A percentile compares a stretch with the other conserved stretches of the same genome.
These are phyloP conservation scores for Lymantria monacha DNA, from an alignment of 2,888 invertebrate genomes.

Conservation along the genomic window DNA sequence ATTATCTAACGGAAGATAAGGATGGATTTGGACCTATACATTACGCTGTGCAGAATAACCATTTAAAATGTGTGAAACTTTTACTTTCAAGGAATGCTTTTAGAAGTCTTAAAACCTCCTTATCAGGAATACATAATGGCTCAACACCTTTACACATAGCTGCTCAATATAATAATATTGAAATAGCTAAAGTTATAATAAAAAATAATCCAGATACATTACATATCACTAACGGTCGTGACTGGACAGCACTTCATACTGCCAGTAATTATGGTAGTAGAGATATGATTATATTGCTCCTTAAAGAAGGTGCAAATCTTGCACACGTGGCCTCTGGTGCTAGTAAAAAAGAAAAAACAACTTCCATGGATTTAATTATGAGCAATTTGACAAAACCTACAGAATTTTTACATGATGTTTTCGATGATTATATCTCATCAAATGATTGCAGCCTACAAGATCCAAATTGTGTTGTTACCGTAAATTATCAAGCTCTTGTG, in stretches of 20 bases:
- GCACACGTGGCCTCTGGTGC: slow-evolving; percentile 14
- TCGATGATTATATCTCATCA: slow-evolving; percentile 64
- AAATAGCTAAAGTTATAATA: slow-evolving; percentile 51
- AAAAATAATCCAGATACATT: slow-evolving; percentile 51
- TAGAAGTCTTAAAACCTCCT: slow-evolving; percentile 16
- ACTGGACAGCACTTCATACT: slow-evolving; percentile 45
- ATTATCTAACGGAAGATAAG: slow-evolving; percentile 38
- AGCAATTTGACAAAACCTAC: slow-evolving; percentile 66
- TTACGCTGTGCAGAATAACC: slow-evolving; percentile 33
- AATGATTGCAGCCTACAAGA: slow-evolving; percentile 52
- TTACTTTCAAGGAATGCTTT: slow-evolving; percentile 34
- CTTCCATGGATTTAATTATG: slow-evolving; percentile 69
- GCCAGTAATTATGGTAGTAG: slow-evolving; percentile 60
- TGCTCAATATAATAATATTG: slow-evolving; percentile 49
- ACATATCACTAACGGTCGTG: slow-evolving; percentile 16
- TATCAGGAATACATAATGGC: slow-evolving; percentile 29
- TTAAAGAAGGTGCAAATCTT: slow-evolving; percentile 56
- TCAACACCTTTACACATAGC: slow-evolving; percentile 62
- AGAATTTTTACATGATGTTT: slow-evolving; percentile 65
- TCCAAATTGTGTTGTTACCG: slow-evolving; percentile 53
- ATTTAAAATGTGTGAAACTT: slow-evolving; percentile 47
- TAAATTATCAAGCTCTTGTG: slow-evolving; percentile 63
- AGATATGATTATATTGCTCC: slow-evolving; percentile 63
- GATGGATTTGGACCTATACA: slow-evolving; percentile 35
- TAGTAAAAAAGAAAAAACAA: slow-evolving; percentile 27